These are phyloP conservation scores for Brenthis daphne DNA, from an alignment of 2,888 invertebrate genomes.

Conservation along the genomic window DNA sequence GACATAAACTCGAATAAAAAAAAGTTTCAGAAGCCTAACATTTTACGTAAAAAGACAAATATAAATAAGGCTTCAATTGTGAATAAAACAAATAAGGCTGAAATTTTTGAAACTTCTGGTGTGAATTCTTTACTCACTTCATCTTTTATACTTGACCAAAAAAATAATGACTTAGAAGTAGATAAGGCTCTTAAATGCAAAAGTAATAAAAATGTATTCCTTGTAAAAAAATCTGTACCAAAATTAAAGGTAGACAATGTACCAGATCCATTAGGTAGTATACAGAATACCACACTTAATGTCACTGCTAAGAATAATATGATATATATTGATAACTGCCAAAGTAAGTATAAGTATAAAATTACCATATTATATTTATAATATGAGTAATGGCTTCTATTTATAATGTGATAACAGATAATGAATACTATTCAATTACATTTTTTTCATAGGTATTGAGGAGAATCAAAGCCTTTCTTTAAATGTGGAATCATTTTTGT, in stretches of 20 bases:
- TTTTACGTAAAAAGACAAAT: slow-evolving; percentile 64
- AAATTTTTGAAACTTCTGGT: slow-evolving; percentile 46
- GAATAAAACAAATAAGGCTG: slow-evolving; percentile 41
- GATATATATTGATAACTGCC: slow-evolving; percentile 21
- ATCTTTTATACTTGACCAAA: slow-evolving; percentile 32
- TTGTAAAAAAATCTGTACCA: slow-evolving; percentile 18
- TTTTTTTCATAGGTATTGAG: slow-evolving; percentile 49
- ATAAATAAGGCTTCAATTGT: slow-evolving; percentile 36
- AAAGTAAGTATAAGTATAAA: slow-evolving; percentile 25
- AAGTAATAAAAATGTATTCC: slow-evolving; percentile 18
- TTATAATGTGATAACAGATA: neutral
- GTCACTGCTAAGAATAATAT: slow-evolving; percentile 25
- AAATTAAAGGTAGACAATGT: slow-evolving; percentile 22
- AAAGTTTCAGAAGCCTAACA: slow-evolving; percentile 72
- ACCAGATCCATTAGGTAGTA: slow-evolving; percentile 6
- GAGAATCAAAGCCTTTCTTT: slow-evolving; percentile 46
- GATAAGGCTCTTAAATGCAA: slow-evolving; percentile 31
- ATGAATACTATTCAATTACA: neutral
- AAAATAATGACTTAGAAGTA: slow-evolving; percentile 30
- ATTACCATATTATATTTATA: too few species aligned
- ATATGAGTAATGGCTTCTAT: neutral
- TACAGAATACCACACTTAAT: slow-evolving; percentile 25
- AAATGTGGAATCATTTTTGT: slow-evolving; percentile 65
- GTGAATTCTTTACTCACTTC: slow-evolving; percentile 40
- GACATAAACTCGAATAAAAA: slow-evolving; percentile 59